phyloP scores from a whole-genome alignment of 2,797 vertebrate species.

The Pseudocheirus occidentalis region DNA sequence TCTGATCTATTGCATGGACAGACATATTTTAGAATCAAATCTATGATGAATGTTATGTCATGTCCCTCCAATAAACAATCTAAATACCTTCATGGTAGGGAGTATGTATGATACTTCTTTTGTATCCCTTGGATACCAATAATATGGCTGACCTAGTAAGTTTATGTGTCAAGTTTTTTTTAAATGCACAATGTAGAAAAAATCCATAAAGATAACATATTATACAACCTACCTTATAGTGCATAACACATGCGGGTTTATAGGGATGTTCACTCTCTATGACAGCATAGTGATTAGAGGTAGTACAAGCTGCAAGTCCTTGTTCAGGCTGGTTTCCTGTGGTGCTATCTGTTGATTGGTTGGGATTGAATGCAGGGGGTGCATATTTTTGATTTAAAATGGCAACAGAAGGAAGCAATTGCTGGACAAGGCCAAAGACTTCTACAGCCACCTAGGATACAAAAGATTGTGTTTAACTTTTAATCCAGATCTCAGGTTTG shows the following conservation, averaged over 20 bases:
- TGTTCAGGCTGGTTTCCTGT: constrained; percentile 98
- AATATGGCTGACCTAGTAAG: not conserved
- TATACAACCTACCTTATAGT: constrained; percentile 91
- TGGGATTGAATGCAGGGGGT: constrained; percentile 98
- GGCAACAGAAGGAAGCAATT: constrained; percentile 96
- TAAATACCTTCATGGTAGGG: not conserved
- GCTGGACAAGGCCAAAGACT: constrained; percentile 97
- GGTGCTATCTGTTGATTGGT: constrained; percentile 99
- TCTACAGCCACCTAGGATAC: constrained; percentile 94
- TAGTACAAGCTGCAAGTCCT: constrained; percentile 97
- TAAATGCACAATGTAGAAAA: not conserved
- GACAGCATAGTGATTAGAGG: constrained; percentile 96
- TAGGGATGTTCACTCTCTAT: constrained; percentile 99
- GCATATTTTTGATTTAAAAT: constrained; percentile 99
- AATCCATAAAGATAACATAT: not conserved
- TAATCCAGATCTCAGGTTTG: not conserved
- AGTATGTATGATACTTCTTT: not conserved
- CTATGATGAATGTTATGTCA: not conserved
- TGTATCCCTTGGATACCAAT: not conserved
- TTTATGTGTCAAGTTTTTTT: not conserved
- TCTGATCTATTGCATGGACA: not conserved
- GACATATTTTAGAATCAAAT: not conserved
- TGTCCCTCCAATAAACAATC: not conserved
- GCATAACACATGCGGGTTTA: constrained; percentile 95
- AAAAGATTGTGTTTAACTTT: accelerated